phyloP scores from a whole-genome alignment of 2,888 invertebrate species.

The Agriotes lineatus region DNA sequence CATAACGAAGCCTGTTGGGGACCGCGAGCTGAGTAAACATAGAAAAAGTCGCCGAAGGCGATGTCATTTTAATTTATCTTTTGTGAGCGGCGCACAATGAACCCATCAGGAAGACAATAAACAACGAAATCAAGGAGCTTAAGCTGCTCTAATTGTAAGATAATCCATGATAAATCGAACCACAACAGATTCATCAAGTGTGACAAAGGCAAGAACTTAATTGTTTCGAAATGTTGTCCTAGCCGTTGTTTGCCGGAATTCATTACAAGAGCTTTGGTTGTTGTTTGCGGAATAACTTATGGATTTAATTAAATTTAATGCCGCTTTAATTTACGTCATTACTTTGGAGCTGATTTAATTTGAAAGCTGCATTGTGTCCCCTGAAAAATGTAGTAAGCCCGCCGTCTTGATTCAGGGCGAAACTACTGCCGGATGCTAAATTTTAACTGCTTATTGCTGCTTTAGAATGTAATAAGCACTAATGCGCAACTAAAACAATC shows the following conservation, averaged over 20 bases:
- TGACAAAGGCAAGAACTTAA: conserved; percentile 57
- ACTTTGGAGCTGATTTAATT: conserved; percentile 37
- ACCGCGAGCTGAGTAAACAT: too few relatives aligned
- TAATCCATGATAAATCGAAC: conserved; percentile 57
- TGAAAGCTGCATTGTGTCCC: conserved; percentile 7
- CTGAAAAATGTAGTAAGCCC: conserved; percentile 1
- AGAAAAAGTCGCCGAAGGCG: too few relatives aligned
- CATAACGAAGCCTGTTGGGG: too few relatives aligned
- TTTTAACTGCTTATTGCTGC: too few relatives aligned
- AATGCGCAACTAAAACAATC: too few relatives aligned
- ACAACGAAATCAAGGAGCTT: conserved; percentile 43
- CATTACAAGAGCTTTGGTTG: conserved; percentile 50
- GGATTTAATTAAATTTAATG: conserved; percentile 52
- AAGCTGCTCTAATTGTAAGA: conserved; percentile 50
- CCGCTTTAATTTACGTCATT: conserved; percentile 47
- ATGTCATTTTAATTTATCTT: conserved; percentile 7
- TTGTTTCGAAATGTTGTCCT: conserved; percentile 57
- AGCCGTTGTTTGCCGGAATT: conserved; percentile 47
- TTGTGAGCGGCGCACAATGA: conserved; percentile 11
- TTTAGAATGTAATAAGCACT: too few relatives aligned
- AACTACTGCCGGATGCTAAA: too few relatives aligned
- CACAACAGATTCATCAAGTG: conserved; percentile 58
- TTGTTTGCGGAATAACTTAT: conserved; percentile 51
- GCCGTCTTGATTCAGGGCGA: not conserved
- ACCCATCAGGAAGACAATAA: conserved; percentile 41